A percentile compares a stretch with the other conserved stretches of the same genome.
Evolutionary conservation across 2,113 vertebrate species (phyloP).

Genomic region (Tiliqua scincoides): DNA sequence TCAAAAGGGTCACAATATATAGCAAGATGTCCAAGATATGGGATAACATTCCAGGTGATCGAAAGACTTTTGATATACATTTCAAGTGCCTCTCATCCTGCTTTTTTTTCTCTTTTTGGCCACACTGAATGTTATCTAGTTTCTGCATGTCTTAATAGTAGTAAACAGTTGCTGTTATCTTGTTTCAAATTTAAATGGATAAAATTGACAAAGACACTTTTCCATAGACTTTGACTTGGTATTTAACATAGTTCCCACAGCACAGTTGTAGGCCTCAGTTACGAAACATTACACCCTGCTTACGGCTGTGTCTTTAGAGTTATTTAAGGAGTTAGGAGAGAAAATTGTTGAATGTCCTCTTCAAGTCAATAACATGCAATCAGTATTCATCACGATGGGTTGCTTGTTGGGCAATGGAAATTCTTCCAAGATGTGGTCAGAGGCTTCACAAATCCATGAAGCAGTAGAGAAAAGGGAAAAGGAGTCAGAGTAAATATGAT

Average conservation of each 20-base stretch:
- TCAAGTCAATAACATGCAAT: conserved; percentile 23
- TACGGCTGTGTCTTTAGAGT: neutral
- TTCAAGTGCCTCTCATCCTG: neutral
- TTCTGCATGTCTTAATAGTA: neutral
- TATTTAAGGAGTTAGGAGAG: conserved; percentile 12
- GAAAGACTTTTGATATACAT: neutral
- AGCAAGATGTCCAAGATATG: neutral
- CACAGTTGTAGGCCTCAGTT: conserved; percentile 10
- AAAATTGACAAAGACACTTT: neutral
- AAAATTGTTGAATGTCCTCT: conserved; percentile 32
- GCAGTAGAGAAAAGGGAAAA: conserved; percentile 39
- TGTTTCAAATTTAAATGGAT: neutral
- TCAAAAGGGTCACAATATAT: neutral
- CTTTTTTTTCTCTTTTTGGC: too few relatives aligned
- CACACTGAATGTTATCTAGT: neutral
- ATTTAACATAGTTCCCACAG: neutral
- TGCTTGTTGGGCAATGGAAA: conserved; percentile 14
- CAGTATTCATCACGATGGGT: conserved; percentile 23
- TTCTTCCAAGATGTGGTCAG: neutral
- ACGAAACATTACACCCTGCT: conserved; percentile 14
- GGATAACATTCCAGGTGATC: neutral
- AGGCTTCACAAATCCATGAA: conserved; percentile 16
- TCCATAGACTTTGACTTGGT: neutral
- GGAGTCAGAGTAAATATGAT: conserved; percentile 25
- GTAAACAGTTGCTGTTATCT: neutral